phyloP scores from a whole-genome alignment of 2,113 vertebrate genomes.

The Morone saxatilis region DNA sequence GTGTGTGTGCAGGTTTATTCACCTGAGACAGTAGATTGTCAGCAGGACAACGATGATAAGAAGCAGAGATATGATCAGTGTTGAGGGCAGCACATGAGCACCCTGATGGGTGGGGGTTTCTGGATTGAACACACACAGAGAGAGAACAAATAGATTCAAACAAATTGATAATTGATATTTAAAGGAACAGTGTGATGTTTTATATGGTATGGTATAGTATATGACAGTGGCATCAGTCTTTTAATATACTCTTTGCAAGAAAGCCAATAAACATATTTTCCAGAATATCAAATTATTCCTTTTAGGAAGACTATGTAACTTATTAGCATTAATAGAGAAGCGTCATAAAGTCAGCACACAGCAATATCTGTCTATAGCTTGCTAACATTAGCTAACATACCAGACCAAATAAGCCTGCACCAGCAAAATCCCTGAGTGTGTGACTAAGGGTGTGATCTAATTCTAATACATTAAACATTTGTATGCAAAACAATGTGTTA shows the following conservation, averaged over 20 bases:
- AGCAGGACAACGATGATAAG: constrained; percentile 87
- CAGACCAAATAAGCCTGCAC: too few species aligned
- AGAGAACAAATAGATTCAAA: not conserved
- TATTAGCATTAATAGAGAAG: not conserved
- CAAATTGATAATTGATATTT: not conserved
- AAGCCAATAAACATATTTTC: not conserved
- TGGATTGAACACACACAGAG: constrained; percentile 51
- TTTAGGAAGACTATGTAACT: not conserved
- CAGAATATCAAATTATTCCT: not conserved
- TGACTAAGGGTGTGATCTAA: not conserved
- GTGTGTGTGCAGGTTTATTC: constrained; percentile 26
- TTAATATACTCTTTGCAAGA: not conserved
- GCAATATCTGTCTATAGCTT: not conserved
- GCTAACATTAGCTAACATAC: not conserved
- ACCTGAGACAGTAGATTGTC: constrained; percentile 93
- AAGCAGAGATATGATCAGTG: constrained; percentile 89
- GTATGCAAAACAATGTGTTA: not conserved
- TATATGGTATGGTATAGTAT: not conserved
- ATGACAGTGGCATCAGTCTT: too few species aligned
- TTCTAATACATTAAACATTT: not conserved
- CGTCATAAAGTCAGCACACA: not conserved
- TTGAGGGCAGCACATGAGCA: constrained; percentile 88
- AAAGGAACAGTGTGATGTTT: not conserved
- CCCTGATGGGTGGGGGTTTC: constrained; percentile 80
- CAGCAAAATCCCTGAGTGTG: not conserved